Evolutionary conservation across 2,797 vertebrate species (phyloP).

Genomic region (Pipistrellus kuhlii): DNA sequence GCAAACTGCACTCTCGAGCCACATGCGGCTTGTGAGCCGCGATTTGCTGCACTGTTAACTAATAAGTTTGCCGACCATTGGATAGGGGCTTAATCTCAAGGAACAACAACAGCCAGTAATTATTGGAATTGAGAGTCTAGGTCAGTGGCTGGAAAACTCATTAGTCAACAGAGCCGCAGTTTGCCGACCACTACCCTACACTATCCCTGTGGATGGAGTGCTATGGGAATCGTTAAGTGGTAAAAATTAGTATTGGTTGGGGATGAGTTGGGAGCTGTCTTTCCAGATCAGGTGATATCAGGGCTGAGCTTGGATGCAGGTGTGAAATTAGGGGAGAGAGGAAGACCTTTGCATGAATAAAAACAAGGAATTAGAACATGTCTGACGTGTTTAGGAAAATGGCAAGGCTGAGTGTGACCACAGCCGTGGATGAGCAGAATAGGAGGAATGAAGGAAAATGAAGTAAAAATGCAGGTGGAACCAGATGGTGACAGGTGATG

Average conservation of each 20-base stretch:
- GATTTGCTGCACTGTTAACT: too few species aligned
- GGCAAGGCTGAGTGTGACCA: neutral
- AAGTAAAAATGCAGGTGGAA: neutral
- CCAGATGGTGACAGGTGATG: neutral
- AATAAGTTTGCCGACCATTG: too few species aligned
- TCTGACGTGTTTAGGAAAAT: neutral
- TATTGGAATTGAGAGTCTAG: too few species aligned
- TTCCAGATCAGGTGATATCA: neutral
- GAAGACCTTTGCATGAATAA: neutral
- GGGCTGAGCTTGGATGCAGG: neutral
- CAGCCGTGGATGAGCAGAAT: neutral
- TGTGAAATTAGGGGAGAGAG: neutral
- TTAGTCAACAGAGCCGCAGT: too few species aligned
- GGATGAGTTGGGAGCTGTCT: neutral
- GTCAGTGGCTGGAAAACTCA: too few species aligned
- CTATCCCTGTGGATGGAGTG: neutral
- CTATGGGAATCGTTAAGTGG: neutral
- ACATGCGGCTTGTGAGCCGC: too few species aligned
- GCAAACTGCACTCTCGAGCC: too few species aligned
- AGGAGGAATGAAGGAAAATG: neutral
- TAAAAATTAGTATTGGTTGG: neutral
- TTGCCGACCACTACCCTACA: too few species aligned
- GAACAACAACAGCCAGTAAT: too few species aligned
- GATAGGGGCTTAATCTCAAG: too few species aligned
- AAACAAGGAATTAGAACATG: neutral